Percentiles rank a stretch among this genome's conserved stretches.
phyloP scores from a whole-genome alignment of 2,888 invertebrate species.

The Caenorhabditis angaria region DNA sequence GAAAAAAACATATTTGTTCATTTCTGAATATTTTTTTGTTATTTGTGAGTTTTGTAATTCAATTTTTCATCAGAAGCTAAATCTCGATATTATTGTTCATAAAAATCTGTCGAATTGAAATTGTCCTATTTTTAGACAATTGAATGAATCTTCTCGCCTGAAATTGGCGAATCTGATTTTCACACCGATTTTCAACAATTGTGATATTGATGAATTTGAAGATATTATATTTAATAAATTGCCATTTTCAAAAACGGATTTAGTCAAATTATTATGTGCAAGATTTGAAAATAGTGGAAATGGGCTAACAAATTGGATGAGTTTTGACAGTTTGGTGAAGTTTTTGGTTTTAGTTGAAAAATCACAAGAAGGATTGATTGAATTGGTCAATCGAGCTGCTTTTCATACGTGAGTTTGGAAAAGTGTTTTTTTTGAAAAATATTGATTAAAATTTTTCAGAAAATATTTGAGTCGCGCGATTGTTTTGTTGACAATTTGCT shows the following conservation, averaged over 20 bases:
- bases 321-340: not conserved
- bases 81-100: no score
- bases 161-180: constrained; percentile 27
- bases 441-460: not conserved
- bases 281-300: constrained; percentile 12
- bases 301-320: not conserved
- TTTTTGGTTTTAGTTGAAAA: not conserved
- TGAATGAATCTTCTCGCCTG: constrained; percentile 14
- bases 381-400: not conserved
- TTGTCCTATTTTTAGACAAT: constrained; percentile 20
- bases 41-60: no score
- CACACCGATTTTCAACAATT: constrained; percentile 17
- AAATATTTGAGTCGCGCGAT: constrained; percentile 28
- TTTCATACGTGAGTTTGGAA: not conserved
- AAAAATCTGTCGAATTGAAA: not conserved
- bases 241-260: constrained; percentile 9
- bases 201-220: constrained; percentile 25
- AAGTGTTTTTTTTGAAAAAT: no score
- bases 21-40: no score
- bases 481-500: constrained; percentile 22
- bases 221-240: constrained; percentile 31
- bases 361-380: not conserved
- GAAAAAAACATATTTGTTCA: no score
- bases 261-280: constrained; percentile 20
- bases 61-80: not conserved